Evolutionary conservation across 2,888 invertebrate species (phyloP).

Genomic region (Eurytoma californica): DNA sequence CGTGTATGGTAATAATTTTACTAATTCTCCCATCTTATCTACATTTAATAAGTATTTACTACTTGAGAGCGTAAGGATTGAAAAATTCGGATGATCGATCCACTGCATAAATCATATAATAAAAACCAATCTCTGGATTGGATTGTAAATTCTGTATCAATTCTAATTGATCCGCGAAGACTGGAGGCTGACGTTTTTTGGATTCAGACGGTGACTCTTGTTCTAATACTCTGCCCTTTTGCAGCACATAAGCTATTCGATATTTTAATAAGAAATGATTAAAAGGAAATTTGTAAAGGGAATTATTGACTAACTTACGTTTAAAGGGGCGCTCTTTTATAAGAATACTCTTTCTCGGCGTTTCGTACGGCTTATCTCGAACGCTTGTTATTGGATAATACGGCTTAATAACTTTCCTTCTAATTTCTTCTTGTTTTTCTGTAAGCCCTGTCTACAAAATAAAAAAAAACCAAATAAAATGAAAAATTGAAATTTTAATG

Average conservation of each 20-base stretch:
- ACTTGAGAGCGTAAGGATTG: conserved; percentile 86
- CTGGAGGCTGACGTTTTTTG: conserved; percentile 52
- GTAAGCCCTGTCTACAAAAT: conserved; percentile 77
- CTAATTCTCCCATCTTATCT: no score
- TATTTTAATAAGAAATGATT: background rate
- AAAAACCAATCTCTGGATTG: conserved; percentile 80
- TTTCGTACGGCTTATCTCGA: conserved; percentile 37
- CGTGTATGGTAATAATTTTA: no score
- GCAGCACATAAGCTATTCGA: conserved; percentile 16
- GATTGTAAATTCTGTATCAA: conserved; percentile 77
- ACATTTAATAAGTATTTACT: conserved; percentile 62
- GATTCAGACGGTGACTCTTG: background rate
- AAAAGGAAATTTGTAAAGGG: background rate
- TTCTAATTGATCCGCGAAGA: conserved; percentile 74
- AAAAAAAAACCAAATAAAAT: conserved; percentile 44
- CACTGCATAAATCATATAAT: conserved; percentile 86
- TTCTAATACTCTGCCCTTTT: conserved; percentile 50
- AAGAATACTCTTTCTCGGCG: conserved; percentile 43
- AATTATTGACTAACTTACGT: conserved; percentile 48
- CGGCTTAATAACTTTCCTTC: conserved; percentile 69
- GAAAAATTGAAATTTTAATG: background rate
- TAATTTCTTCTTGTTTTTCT: conserved; percentile 76
- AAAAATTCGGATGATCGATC: conserved; percentile 84
- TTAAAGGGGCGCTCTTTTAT: conserved; percentile 48
- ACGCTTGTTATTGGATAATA: conserved; percentile 41